phyloP scores from a whole-genome alignment of 2,113 vertebrate genomes.

The Chloropsis hardwickii region DNA sequence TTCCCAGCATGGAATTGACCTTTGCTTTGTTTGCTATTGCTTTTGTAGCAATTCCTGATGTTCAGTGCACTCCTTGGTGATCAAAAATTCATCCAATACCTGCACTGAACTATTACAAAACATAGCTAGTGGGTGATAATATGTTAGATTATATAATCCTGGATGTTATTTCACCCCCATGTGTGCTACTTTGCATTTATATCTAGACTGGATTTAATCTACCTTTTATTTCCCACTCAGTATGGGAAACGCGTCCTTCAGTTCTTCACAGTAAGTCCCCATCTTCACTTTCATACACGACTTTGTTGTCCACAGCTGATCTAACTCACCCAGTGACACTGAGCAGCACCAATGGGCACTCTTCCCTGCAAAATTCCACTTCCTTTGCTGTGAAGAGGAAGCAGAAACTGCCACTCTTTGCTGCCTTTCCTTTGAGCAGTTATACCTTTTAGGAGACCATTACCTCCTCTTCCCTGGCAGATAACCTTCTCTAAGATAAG shows the following conservation, averaged over 20 bases:
- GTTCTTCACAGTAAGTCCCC: neutral
- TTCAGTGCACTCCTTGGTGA: neutral
- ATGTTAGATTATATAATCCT: neutral
- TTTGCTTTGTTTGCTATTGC: neutral
- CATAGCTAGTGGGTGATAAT: neutral
- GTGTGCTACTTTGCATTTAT: neutral
- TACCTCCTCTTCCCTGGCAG: neutral
- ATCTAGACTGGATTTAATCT: neutral
- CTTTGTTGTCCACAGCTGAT: neutral
- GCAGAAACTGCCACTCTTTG: neutral
- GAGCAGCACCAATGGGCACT: neutral
- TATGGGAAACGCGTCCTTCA: neutral
- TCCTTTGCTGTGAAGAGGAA: neutral
- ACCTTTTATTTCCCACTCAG: neutral
- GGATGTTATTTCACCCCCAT: neutral
- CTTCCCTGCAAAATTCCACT: neutral
- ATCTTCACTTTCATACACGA: neutral
- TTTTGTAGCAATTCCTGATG: neutral
- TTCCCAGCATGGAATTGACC: neutral
- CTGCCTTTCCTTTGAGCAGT: neutral
- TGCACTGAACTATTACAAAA: neutral
- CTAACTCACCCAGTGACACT: neutral
- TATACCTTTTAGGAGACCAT: neutral
- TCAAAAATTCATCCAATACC: neutral
- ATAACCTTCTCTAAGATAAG: neutral